Evolutionary conservation across 2,888 invertebrate genomes (phyloP).

Genomic region (Apeira syringaria): DNA sequence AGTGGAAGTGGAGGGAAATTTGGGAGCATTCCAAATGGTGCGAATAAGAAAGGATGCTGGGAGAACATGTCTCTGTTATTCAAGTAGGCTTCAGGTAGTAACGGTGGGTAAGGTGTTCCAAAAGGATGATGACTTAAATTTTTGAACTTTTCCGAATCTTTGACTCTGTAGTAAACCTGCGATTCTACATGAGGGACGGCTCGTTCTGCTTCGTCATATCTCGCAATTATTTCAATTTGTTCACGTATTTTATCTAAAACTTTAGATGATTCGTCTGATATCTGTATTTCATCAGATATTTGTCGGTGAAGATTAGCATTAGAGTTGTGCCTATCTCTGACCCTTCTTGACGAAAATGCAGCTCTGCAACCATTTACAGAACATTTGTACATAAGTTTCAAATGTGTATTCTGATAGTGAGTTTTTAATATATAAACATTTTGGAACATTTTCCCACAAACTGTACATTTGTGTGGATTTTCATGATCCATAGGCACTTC

Average conservation of each 20-base stretch:
- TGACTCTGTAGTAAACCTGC: slow-evolving; percentile 65
- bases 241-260: slow-evolving; percentile 84
- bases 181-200: slow-evolving; percentile 84
- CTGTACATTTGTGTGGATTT: slow-evolving; percentile 94
- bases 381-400: slow-evolving; percentile 97
- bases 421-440: slow-evolving; percentile 97
- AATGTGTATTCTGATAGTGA: slow-evolving; percentile 97
- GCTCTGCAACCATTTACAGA: slow-evolving; percentile 97
- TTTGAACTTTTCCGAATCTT: slow-evolving; percentile 65
- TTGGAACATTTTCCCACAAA: slow-evolving; percentile 96
- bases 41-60: slow-evolving; percentile 74
- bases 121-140: slow-evolving; percentile 60
- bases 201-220: slow-evolving; percentile 89
- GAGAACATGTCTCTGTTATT: slow-evolving; percentile 69
- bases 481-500: slow-evolving; percentile 96
- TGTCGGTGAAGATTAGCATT: slow-evolving; percentile 96
- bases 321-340: slow-evolving; percentile 95
- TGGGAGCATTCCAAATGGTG: slow-evolving; percentile 76
- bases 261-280: slow-evolving; percentile 71
- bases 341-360: slow-evolving; percentile 96
- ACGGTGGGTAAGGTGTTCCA: slow-evolving; percentile 58
- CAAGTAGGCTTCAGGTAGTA: slow-evolving; percentile 67
- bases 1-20: slow-evolving; percentile 74
- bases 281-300: slow-evolving; percentile 85
- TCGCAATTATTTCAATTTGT: slow-evolving; percentile 91